phyloP scores from a whole-genome alignment of 2,888 invertebrate genomes.

The Ypsolopha sequella region DNA sequence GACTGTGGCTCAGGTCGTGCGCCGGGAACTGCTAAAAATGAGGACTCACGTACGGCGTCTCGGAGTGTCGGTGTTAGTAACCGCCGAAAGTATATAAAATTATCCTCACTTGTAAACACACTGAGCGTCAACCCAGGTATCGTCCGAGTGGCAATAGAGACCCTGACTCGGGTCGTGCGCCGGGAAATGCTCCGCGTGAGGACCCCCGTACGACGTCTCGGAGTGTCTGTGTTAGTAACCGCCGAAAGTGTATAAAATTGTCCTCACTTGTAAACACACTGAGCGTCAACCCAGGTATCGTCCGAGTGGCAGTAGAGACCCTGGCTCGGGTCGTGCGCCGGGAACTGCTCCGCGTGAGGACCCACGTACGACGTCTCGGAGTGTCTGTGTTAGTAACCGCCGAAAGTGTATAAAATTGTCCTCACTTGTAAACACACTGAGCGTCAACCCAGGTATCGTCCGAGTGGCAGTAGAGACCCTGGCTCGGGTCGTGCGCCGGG shows the following conservation, averaged over 20 bases:
- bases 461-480: slow-evolving; percentile 57
- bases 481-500: slow-evolving; percentile 52
- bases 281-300: slow-evolving; percentile 59
- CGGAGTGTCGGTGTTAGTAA: slow-evolving; percentile 58
- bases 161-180: slow-evolving; percentile 57
- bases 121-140: slow-evolving; percentile 56
- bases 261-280: slow-evolving; percentile 56
- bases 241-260: not conserved
- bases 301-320: slow-evolving; percentile 59
- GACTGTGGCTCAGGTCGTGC: slow-evolving; percentile 53
- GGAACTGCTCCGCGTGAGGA: slow-evolving; percentile 58
- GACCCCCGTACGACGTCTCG: slow-evolving; percentile 55
- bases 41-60: slow-evolving; percentile 55
- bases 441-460: slow-evolving; percentile 61
- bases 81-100: slow-evolving; percentile 13
- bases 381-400: slow-evolving; percentile 55
- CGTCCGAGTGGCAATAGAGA: slow-evolving; percentile 56
- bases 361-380: slow-evolving; percentile 59
- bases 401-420: slow-evolving; percentile 2
- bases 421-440: slow-evolving; percentile 60
- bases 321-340: slow-evolving; percentile 53
- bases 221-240: slow-evolving; percentile 57
- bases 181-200: slow-evolving; percentile 58
- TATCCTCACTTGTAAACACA: slow-evolving; percentile 60
- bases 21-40: slow-evolving; percentile 60